These are phyloP conservation scores for Sinonovacula constricta DNA, from an alignment of 1,140 invertebrate species.

Conservation along the genomic window DNA sequence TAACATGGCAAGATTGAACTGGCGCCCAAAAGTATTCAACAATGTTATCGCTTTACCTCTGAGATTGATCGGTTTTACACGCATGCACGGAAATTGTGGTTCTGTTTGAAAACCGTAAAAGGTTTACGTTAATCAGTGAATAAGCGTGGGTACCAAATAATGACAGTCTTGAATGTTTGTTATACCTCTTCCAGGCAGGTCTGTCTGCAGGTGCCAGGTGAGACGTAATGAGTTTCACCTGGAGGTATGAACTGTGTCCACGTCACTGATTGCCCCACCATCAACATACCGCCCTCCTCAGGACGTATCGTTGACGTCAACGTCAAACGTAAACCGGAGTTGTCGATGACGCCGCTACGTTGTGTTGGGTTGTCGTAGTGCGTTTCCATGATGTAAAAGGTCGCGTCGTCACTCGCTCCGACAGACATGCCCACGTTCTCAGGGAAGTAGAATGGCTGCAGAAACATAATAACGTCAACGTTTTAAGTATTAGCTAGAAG, in stretches of 20 bases:
- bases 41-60: no score
- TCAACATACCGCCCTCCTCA: slow-evolving; percentile 15
- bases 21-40: no score
- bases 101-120: no score
- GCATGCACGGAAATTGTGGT: no score
- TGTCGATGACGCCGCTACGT: slow-evolving; percentile 29
- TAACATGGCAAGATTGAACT: no score
- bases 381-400: slow-evolving; percentile 54
- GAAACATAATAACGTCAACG: no score
- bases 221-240: background rate
- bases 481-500: no score
- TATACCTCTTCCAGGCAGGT: slow-evolving; percentile 17
- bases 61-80: no score
- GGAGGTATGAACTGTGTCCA: slow-evolving; percentile 16
- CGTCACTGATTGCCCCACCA: background rate
- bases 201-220: background rate
- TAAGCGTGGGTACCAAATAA: no score
- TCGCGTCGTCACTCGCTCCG: slow-evolving; percentile 33
- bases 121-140: no score
- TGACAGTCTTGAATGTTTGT: no score
- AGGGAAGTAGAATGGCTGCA: slow-evolving; percentile 55
- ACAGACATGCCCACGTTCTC: slow-evolving; percentile 51
- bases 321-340: slow-evolving; percentile 30
- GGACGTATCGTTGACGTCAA: background rate
- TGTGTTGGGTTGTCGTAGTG: slow-evolving; percentile 57